Evolutionary conservation across 2,113 vertebrate species (phyloP).

Genomic region (Micronycteris hirsuta): DNA sequence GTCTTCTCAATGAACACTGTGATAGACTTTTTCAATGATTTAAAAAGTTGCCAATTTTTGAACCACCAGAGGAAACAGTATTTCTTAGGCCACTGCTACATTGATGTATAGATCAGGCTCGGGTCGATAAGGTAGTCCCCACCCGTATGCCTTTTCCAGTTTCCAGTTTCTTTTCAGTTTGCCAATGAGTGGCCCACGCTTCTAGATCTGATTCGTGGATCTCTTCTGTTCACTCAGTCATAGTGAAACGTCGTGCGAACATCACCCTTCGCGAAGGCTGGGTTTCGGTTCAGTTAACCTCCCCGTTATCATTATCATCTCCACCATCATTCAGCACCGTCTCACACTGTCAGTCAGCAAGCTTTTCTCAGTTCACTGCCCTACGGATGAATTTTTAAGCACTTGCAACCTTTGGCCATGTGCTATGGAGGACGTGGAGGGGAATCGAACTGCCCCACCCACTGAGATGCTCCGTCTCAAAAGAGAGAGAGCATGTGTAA

Average conservation of each 20-base stretch:
- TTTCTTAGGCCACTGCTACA: not conserved
- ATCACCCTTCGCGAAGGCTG: not conserved
- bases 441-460: not conserved
- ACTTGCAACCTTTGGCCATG: not conserved
- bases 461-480: not conserved
- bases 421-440: not conserved
- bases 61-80: not conserved
- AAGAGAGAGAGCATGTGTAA: not conserved
- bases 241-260: not conserved
- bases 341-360: not conserved
- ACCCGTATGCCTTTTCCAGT: not conserved
- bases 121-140: not conserved
- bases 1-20: not conserved
- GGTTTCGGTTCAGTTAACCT: slow-evolving; percentile 45
- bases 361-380: not conserved
- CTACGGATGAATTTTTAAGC: not conserved
- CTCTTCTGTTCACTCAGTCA: slow-evolving; percentile 25
- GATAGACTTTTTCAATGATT: not conserved
- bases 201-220: slow-evolving; percentile 40
- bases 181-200: not conserved
- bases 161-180: not conserved
- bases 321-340: not conserved
- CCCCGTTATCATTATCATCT: not conserved
- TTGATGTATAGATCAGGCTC: not conserved
- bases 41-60: not conserved